Percentiles rank a stretch among this genome's conserved stretches.
Evolutionary conservation across 1,140 invertebrate genomes (phyloP).

Genomic region (Pseudomyrmex flavicornis): DNA sequence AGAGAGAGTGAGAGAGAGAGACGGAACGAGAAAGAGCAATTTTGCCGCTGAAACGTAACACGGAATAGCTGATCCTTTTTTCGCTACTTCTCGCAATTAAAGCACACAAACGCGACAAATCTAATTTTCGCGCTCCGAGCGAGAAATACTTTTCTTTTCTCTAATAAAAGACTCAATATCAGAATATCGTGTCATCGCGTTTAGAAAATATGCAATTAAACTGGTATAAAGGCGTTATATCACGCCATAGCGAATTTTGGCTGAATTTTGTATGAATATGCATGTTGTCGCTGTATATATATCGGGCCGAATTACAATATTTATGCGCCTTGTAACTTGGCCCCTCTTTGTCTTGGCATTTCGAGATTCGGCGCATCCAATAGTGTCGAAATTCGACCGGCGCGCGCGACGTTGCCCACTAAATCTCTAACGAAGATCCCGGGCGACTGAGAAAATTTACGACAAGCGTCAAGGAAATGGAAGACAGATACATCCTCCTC

Average conservation of each 20-base stretch:
- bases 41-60: slow-evolving; percentile 20
- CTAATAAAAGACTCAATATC: background rate
- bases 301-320: slow-evolving; percentile 41
- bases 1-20: background rate
- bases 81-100: slow-evolving; percentile 27
- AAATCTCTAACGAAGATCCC: slow-evolving; percentile 63
- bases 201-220: slow-evolving; percentile 40
- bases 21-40: slow-evolving; percentile 1
- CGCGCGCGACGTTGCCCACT: background rate
- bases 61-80: slow-evolving; percentile 27
- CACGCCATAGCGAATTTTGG: slow-evolving; percentile 8
- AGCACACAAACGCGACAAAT: slow-evolving; percentile 16
- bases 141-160: background rate
- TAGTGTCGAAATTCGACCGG: slow-evolving; percentile 56
- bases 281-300: background rate
- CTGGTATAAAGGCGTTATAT: slow-evolving; percentile 32
- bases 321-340: slow-evolving; percentile 40
- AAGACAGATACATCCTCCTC: slow-evolving; percentile 2
- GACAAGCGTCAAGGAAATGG: slow-evolving; percentile 34
- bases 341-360: slow-evolving; percentile 47
- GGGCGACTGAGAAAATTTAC: slow-evolving; percentile 59
- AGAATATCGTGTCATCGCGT: slow-evolving; percentile 11
- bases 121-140: background rate
- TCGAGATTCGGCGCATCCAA: slow-evolving; percentile 33
- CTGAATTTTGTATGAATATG: no score